A percentile compares a stretch with the other conserved stretches of the same genome.
These are phyloP conservation scores for Tetraneura akinire DNA, from an alignment of 1,140 invertebrate genomes.

Conservation along the genomic window DNA sequence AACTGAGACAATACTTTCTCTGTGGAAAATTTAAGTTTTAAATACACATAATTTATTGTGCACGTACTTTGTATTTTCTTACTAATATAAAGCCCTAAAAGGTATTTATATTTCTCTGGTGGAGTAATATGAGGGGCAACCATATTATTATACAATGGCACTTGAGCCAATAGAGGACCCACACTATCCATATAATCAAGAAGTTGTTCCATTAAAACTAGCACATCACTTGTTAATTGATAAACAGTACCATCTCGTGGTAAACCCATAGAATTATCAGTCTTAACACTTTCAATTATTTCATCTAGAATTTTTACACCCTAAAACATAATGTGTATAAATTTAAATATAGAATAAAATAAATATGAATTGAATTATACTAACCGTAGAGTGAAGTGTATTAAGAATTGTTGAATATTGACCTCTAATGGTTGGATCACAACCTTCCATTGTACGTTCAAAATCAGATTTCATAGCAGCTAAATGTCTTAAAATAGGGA, in stretches of 20 bases:
- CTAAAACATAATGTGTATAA: slow-evolving; percentile 61
- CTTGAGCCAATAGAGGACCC: slow-evolving; percentile 67
- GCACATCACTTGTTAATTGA: slow-evolving; percentile 89
- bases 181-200: slow-evolving; percentile 77
- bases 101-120: slow-evolving; percentile 58
- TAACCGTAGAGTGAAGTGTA: slow-evolving; percentile 73
- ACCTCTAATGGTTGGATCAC: slow-evolving; percentile 69
- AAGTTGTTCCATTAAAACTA: slow-evolving; percentile 84
- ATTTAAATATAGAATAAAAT: neutral
- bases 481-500: slow-evolving; percentile 83
- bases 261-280: slow-evolving; percentile 78
- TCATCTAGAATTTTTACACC: slow-evolving; percentile 88
- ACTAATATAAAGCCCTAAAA: slow-evolving; percentile 79
- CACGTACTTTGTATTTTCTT: slow-evolving; percentile 53
- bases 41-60: neutral
- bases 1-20: slow-evolving; percentile 84
- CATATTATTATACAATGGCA: slow-evolving; percentile 63
- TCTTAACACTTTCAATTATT: slow-evolving; percentile 86
- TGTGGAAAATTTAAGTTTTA: slow-evolving; percentile 60
- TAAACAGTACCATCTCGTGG: slow-evolving; percentile 96
- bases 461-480: slow-evolving; percentile 80
- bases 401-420: slow-evolving; percentile 75
- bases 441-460: slow-evolving; percentile 75
- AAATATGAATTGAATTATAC: neutral
- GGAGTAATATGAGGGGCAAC: slow-evolving; percentile 60